Evolutionary conservation across 23 tunicate genomes (phyloP).

Genomic region (Aplidium turbinatum): DNA sequence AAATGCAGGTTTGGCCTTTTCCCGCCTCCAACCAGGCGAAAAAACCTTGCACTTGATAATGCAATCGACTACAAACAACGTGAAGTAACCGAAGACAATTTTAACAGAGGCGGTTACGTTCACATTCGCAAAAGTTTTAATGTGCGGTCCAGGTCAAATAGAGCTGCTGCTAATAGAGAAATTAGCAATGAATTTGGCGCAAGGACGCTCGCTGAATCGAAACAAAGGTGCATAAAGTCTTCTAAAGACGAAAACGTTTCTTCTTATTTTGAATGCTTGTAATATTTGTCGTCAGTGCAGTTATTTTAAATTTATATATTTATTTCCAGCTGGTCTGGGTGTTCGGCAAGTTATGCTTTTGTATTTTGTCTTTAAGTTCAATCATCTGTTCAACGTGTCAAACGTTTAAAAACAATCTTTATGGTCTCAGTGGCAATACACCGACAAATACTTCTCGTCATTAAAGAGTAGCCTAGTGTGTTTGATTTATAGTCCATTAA

Average conservation of each 20-base stretch:
- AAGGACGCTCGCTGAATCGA: conserved; percentile 47
- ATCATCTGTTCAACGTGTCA: too few species aligned
- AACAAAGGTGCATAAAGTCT: conserved; percentile 35
- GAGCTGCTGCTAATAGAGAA: conserved; percentile 18
- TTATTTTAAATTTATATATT: not conserved
- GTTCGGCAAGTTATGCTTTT: too few species aligned
- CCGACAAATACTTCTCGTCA: too few species aligned
- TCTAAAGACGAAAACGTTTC: conserved; percentile 17
- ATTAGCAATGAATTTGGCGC: conserved; percentile 20
- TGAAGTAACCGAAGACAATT: not conserved
- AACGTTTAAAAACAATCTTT: too few species aligned
- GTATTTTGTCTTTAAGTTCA: too few species aligned
- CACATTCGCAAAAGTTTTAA: conserved; percentile 12
- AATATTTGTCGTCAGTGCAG: not conserved
- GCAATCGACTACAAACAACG: not conserved
- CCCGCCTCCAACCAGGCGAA: too few species aligned
- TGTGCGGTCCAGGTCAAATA: conserved; percentile 4
- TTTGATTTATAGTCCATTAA: too few species aligned
- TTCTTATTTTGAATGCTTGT: conserved; percentile 46
- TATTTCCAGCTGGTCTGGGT: too few species aligned
- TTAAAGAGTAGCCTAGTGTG: too few species aligned
- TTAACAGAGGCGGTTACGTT: conserved; percentile 31
- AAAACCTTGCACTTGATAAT: not conserved
- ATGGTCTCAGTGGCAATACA: too few species aligned
- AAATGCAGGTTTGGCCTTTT: conserved; percentile 8